Conservation (phyloP, 1,140 invertebrate species). For the Oryctes rhinoceros region DNA sequence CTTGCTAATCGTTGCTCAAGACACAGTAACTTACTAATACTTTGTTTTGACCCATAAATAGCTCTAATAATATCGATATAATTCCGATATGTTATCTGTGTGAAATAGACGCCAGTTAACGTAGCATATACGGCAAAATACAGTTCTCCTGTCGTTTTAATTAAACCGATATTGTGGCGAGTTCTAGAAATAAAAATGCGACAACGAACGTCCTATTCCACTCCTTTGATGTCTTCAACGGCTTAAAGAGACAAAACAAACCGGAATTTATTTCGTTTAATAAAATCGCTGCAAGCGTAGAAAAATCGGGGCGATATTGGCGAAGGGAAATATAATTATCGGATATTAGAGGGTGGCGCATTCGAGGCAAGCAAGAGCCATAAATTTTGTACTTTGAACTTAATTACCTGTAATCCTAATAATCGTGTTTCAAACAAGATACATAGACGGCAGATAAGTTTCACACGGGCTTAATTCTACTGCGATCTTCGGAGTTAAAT, state of each 20-base stretch:
- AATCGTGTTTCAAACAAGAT: slow-evolving; percentile 36
- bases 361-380: not conserved
- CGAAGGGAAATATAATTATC: slow-evolving; percentile 2
- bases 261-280: slow-evolving; percentile 19
- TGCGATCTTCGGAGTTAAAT: slow-evolving; percentile 6
- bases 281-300: not conserved
- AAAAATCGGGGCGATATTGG: not conserved
- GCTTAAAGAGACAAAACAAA: slow-evolving; percentile 1
- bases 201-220: not conserved
- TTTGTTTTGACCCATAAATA: too few relatives aligned
- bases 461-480: slow-evolving; percentile 2
- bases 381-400: slow-evolving; percentile 33
- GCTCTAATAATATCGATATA: too few relatives aligned
- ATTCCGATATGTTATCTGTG: too few relatives aligned
- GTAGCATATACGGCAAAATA: not conserved
- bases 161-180: not conserved
- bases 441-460: slow-evolving; percentile 11
- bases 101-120: not conserved
- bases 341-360: not conserved
- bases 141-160: not conserved
- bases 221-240: not conserved
- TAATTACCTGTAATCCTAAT: slow-evolving; percentile 37
- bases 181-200: not conserved
- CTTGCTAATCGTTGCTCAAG: too few relatives aligned
- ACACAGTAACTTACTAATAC: too few relatives aligned